A percentile compares a stretch with the other conserved stretches of the same genome.
Evolutionary conservation across 2,797 vertebrate species (phyloP).

Genomic region (Neostethus bicornis): DNA sequence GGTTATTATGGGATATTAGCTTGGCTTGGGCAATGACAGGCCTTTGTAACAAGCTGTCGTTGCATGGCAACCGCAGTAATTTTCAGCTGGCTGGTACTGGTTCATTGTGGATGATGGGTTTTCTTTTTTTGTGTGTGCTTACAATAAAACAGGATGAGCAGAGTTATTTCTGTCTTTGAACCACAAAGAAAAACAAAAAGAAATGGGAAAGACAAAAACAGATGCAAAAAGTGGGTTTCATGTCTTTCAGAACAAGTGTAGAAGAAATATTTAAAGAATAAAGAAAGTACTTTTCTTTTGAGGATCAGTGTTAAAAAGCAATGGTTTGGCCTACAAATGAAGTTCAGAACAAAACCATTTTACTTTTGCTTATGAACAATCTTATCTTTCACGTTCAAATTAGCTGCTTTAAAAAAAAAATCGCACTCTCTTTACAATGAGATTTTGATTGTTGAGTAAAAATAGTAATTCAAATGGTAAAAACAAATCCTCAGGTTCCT

Average conservation of each 20-base stretch:
- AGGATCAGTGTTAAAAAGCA: neutral
- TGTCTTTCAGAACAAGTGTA: neutral
- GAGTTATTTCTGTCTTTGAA: constrained; percentile 54
- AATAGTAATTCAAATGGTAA: no score
- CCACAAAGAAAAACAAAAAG: constrained; percentile 11
- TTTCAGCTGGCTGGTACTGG: constrained; percentile 68
- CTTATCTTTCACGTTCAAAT: no score
- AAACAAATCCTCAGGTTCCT: no score
- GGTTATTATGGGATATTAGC: constrained; percentile 79
- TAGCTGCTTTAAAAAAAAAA: no score
- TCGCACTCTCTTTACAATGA: no score
- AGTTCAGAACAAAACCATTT: no score
- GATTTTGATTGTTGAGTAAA: no score
- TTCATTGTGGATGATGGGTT: constrained; percentile 66
- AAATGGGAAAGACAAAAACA: constrained; percentile 11
- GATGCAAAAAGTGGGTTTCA: neutral
- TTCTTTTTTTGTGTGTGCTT: constrained; percentile 18
- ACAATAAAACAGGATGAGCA: constrained; percentile 48
- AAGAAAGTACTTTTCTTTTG: neutral
- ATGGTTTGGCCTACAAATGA: neutral
- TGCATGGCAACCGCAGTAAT: constrained; percentile 81
- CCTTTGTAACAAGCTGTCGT: constrained; percentile 71
- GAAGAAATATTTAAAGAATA: neutral
- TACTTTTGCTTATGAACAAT: no score
- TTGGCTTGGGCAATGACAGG: constrained; percentile 79